A percentile compares a stretch with the other conserved stretches of the same genome.
These are phyloP conservation scores for Tinamus guttatus DNA, from an alignment of 2,113 vertebrate species.

Conservation along the genomic window DNA sequence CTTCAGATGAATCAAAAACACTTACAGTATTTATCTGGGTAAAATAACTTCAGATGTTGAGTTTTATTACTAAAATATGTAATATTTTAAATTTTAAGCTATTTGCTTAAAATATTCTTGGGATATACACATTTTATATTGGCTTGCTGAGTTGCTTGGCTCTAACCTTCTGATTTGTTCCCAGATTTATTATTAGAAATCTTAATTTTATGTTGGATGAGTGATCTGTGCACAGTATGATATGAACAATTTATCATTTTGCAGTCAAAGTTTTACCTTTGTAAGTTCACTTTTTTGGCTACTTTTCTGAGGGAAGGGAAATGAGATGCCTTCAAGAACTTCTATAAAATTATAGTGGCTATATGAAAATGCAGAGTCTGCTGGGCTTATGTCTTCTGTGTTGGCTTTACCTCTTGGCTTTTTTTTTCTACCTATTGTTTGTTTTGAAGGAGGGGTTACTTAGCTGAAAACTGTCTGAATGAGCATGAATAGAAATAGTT, in stretches of 20 bases:
- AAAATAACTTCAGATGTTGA: background rate
- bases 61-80: background rate
- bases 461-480: background rate
- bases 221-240: background rate
- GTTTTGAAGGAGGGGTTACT: background rate
- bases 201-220: background rate
- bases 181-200: background rate
- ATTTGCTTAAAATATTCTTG: conserved; percentile 1
- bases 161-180: background rate
- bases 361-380: background rate
- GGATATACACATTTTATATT: background rate
- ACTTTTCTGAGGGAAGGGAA: background rate
- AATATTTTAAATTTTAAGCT: background rate
- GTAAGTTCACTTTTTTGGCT: background rate
- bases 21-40: background rate
- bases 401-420: background rate
- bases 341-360: background rate
- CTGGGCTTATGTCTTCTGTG: background rate
- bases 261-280: background rate
- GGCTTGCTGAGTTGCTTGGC: background rate
- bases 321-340: background rate
- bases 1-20: background rate
- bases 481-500: background rate
- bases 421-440: background rate
- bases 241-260: background rate